phyloP scores from a whole-genome alignment of 2,113 vertebrate species.

The Seriola rivoliana region DNA sequence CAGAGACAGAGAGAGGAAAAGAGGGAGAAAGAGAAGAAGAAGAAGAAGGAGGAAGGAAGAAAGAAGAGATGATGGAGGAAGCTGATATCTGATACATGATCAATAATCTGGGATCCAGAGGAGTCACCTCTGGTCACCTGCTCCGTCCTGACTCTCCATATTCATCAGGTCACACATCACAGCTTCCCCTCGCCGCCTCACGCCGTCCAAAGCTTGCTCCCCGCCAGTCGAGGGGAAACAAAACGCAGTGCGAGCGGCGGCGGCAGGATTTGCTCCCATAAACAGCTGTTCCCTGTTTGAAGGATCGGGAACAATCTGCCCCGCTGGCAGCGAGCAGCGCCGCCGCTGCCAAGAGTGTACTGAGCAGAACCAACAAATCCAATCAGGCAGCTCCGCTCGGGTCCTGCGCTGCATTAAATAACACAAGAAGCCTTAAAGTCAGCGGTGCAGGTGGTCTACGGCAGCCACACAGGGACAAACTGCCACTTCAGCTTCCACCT shows the following conservation, averaged over 20 bases:
- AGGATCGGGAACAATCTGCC: constrained; percentile 58
- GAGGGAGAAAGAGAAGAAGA: no score
- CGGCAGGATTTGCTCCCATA: constrained; percentile 32
- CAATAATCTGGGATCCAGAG: no score
- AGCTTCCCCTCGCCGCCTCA: neutral
- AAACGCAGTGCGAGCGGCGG: constrained; percentile 17
- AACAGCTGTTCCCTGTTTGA: constrained; percentile 67
- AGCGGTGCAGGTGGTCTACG: constrained; percentile 53
- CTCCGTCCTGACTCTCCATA: neutral
- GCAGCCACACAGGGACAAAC: constrained; percentile 48
- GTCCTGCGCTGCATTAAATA: constrained; percentile 30
- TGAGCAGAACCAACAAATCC: constrained; percentile 65
- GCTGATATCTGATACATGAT: no score
- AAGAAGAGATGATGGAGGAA: no score
- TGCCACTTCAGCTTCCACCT: constrained; percentile 5
- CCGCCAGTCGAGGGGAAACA: constrained; percentile 37
- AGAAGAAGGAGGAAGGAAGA: no score
- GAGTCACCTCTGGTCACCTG: neutral
- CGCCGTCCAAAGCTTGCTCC: constrained; percentile 25
- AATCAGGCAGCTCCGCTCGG: constrained; percentile 35
- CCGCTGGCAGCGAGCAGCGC: constrained; percentile 39
- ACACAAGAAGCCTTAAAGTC: neutral
- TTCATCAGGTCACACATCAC: neutral
- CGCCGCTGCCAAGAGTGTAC: constrained; percentile 20
- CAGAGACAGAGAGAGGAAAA: no score